phyloP scores from a whole-genome alignment of 2,888 invertebrate genomes.

The Oxyteleia sp. region DNA sequence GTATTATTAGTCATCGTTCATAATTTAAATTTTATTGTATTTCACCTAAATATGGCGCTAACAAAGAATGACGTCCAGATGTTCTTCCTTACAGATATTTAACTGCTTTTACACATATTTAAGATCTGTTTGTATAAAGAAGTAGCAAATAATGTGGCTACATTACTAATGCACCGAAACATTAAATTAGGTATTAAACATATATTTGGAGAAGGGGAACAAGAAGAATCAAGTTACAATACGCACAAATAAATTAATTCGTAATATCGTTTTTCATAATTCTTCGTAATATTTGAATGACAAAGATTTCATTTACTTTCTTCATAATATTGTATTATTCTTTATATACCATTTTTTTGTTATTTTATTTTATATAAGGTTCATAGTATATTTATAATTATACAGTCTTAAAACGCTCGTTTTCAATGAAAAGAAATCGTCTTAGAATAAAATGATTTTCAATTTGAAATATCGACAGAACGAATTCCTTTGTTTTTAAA shows the following conservation, averaged over 20 bases:
- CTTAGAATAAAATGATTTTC: no score
- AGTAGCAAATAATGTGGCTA: slow-evolving; percentile 29
- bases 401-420: no score
- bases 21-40: slow-evolving; percentile 30
- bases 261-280: not conserved
- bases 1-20: slow-evolving; percentile 23
- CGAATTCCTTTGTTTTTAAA: no score
- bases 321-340: no score
- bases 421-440: no score
- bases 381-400: no score
- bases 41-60: slow-evolving; percentile 12
- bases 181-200: slow-evolving; percentile 3
- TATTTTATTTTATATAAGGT: no score
- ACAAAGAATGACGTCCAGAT: slow-evolving; percentile 26
- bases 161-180: slow-evolving; percentile 13
- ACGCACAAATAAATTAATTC: slow-evolving; percentile 20
- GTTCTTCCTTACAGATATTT: slow-evolving; percentile 15
- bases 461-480: no score
- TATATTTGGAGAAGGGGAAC: not conserved
- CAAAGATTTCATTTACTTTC: not conserved
- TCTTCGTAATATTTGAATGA: not conserved
- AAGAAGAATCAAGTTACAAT: slow-evolving; percentile 28
- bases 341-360: no score
- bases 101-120: slow-evolving; percentile 23
- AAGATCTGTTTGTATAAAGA: slow-evolving; percentile 34